Evolutionary conservation across 2,113 vertebrate species (phyloP).

Genomic region (Pristiophorus japonicus): DNA sequence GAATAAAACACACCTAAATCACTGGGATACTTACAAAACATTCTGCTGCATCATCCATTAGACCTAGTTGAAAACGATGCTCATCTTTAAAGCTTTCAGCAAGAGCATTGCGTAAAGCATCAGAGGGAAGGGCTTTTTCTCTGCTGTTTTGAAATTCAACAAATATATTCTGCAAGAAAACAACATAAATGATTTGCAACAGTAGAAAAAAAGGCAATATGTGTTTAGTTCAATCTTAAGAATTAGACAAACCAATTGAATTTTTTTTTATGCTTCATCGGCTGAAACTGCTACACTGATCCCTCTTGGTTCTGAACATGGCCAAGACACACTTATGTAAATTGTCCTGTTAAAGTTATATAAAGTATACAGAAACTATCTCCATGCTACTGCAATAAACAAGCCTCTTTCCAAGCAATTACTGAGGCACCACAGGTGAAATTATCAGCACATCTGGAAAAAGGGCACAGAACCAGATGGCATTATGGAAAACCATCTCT

Average conservation of each 20-base stretch:
- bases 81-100: constrained; percentile 96
- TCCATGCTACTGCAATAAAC: neutral
- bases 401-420: neutral
- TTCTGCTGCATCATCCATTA: constrained; percentile 96
- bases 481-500: neutral
- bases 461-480: neutral
- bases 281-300: neutral
- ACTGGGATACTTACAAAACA: constrained; percentile 79
- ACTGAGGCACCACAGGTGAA: neutral
- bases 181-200: neutral
- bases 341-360: neutral
- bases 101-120: constrained; percentile 84
- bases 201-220: neutral
- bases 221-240: neutral
- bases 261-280: no score
- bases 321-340: no score
- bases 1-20: constrained; percentile 11
- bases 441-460: neutral
- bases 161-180: constrained; percentile 75
- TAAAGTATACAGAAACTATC: neutral
- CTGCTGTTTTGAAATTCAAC: constrained; percentile 88
- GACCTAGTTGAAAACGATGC: constrained; percentile 92
- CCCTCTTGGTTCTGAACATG: neutral
- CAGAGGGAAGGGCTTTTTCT: constrained; percentile 88
- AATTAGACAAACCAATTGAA: neutral